These are phyloP conservation scores for Ceryle rudis DNA, from an alignment of 2,797 vertebrate species.

Conservation along the genomic window DNA sequence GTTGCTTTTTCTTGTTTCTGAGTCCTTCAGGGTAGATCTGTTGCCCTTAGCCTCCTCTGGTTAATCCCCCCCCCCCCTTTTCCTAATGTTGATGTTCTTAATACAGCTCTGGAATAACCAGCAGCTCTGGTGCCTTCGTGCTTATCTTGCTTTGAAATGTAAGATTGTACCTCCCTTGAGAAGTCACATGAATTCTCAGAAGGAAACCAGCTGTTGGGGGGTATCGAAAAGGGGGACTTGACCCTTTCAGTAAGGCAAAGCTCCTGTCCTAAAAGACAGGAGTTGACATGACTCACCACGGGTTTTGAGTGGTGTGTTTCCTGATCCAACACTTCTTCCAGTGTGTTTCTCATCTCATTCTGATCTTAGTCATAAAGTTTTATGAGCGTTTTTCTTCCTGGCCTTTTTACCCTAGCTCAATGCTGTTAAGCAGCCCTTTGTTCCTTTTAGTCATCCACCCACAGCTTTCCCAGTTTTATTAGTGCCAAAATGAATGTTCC, in stretches of 20 bases:
- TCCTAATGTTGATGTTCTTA: background rate
- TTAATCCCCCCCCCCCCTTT: background rate
- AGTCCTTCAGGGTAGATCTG: background rate
- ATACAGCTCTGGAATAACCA: background rate
- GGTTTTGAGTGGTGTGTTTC: background rate
- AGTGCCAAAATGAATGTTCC: slow-evolving; percentile 42
- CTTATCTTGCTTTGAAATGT: background rate
- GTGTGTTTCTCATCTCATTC: slow-evolving; percentile 29
- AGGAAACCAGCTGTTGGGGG: background rate
- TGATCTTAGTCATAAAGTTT: slow-evolving; percentile 62
- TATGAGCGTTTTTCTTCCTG: slow-evolving; percentile 53
- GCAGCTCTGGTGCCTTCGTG: accelerated
- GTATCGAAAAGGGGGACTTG: background rate
- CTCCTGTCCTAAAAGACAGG: background rate
- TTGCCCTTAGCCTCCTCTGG: background rate
- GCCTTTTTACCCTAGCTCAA: slow-evolving; percentile 61
- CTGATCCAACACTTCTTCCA: slow-evolving; percentile 11
- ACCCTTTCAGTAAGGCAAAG: background rate
- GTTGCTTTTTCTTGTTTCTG: background rate
- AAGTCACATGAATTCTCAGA: background rate
- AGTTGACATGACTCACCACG: accelerated
- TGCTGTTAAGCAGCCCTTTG: slow-evolving; percentile 59
- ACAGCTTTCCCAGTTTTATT: slow-evolving; percentile 71
- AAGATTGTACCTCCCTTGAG: background rate
- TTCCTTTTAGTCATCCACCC: slow-evolving; percentile 72